Conservation (phyloP, 2,888 invertebrate genomes). For the Lordiphosa andalusiaca region DNA sequence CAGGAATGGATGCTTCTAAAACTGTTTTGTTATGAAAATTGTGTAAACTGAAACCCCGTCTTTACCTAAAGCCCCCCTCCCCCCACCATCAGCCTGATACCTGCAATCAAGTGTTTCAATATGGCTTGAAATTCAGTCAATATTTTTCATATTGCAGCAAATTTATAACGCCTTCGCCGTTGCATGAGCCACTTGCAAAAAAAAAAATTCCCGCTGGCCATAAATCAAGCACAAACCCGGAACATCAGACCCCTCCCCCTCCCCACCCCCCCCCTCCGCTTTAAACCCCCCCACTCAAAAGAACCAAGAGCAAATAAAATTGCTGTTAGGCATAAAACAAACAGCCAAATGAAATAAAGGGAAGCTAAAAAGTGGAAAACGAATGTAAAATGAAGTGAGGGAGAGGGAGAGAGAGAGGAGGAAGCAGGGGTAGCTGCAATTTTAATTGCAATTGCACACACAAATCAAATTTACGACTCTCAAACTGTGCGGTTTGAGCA, state of each 20-base stretch:
- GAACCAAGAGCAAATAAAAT: slow-evolving; percentile 36
- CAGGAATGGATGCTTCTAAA: too few relatives aligned
- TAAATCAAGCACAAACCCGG: slow-evolving; percentile 48
- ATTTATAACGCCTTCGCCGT: too few relatives aligned
- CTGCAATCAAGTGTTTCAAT: too few relatives aligned
- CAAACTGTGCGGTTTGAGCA: slow-evolving; percentile 24
- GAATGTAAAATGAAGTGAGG: slow-evolving; percentile 7
- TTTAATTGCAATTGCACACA: slow-evolving; percentile 34
- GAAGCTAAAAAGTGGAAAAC: slow-evolving; percentile 23
- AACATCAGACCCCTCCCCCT: slow-evolving; percentile 15
- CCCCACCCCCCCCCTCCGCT: neutral
- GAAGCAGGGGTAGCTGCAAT: too few relatives aligned
- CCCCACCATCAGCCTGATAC: too few relatives aligned
- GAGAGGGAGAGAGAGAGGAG: too few relatives aligned
- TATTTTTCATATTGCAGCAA: too few relatives aligned
- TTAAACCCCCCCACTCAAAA: slow-evolving; percentile 1
- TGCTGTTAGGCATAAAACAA: slow-evolving; percentile 35
- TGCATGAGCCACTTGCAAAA: neutral
- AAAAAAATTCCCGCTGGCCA: slow-evolving; percentile 33
- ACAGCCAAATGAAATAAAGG: slow-evolving; percentile 18
- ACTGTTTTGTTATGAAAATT: too few relatives aligned
- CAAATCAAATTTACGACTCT: slow-evolving; percentile 32
- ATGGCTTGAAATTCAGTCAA: too few relatives aligned
- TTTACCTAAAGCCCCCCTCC: too few relatives aligned
- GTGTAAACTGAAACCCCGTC: too few relatives aligned